Evolutionary conservation across 2,113 vertebrate species (phyloP).

Genomic region (Condylura cristata): DNA sequence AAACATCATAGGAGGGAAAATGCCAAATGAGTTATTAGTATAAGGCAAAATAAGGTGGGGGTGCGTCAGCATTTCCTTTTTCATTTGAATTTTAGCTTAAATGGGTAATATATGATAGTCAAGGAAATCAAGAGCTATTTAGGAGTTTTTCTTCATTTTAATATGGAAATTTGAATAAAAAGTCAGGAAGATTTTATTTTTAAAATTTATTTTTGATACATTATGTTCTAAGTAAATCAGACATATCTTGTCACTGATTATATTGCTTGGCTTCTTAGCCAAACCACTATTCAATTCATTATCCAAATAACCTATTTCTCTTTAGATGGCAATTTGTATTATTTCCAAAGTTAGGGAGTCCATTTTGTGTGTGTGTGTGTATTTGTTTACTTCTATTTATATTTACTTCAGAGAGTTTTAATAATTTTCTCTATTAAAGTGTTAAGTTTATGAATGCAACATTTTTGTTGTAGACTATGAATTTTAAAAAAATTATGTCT

Average conservation of each 20-base stretch:
- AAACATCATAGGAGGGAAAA: background rate
- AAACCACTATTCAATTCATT: slow-evolving; percentile 54
- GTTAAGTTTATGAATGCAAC: slow-evolving; percentile 15
- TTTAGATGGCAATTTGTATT: slow-evolving; percentile 30
- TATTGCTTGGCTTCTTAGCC: slow-evolving; percentile 33
- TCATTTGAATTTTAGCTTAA: slow-evolving; percentile 40
- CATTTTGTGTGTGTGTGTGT: background rate
- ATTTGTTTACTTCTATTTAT: slow-evolving; percentile 18
- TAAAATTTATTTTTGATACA: background rate
- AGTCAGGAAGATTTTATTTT: slow-evolving; percentile 29
- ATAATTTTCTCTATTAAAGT: slow-evolving; percentile 49
- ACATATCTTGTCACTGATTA: slow-evolving; percentile 43
- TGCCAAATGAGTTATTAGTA: background rate
- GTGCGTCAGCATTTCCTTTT: background rate
- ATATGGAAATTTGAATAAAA: slow-evolving; percentile 34
- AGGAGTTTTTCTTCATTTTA: background rate
- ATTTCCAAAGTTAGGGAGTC: slow-evolving; percentile 45
- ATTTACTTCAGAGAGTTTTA: slow-evolving; percentile 49
- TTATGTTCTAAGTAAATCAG: slow-evolving; percentile 28
- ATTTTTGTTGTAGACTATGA: slow-evolving; percentile 1
- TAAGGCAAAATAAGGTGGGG: background rate
- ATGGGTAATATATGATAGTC: background rate
- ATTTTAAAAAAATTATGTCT: background rate
- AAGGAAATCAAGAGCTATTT: background rate
- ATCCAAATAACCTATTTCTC: slow-evolving; percentile 41